Evolutionary conservation across 2,797 vertebrate genomes (phyloP).

Genomic region (Denticeps clupeoides): DNA sequence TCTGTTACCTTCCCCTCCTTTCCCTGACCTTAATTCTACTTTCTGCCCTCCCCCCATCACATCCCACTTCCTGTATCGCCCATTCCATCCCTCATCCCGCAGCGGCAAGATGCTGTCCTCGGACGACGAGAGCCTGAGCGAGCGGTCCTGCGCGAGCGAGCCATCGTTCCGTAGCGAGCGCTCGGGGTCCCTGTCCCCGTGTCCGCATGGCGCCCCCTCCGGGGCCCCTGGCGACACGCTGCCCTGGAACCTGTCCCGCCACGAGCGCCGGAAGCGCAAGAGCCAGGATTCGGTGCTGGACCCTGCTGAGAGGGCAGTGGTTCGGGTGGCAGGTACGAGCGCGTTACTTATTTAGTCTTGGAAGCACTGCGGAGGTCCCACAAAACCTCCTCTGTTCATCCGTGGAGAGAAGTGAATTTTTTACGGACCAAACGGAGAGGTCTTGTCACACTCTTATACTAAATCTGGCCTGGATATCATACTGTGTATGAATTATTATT

Average conservation of each 20-base stretch:
- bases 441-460: too few species aligned
- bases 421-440: too few species aligned
- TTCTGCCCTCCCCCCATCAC: conserved; percentile 11
- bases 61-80: background rate
- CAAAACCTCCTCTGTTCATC: too few species aligned
- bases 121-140: conserved; percentile 92
- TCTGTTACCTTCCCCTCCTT: background rate
- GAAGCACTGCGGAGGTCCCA: too few species aligned
- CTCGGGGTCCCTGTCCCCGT: conserved; percentile 86
- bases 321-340: conserved; percentile 87
- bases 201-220: conserved; percentile 62
- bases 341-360: too few species aligned
- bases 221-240: conserved; percentile 83
- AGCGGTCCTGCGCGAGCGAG: conserved; percentile 83
- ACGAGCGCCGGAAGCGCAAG: conserved; percentile 89
- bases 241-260: conserved; percentile 92
- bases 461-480: too few species aligned
- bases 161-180: conserved; percentile 84
- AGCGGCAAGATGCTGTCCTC: conserved; percentile 81
- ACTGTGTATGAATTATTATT: too few species aligned
- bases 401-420: too few species aligned
- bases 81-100: conserved; percentile 26
- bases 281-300: conserved; percentile 93
- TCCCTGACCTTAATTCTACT: conserved; percentile 30
- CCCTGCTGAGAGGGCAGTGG: conserved; percentile 90